Conservation (phyloP, 2,888 invertebrate species). For the Nymphalis polychloros region DNA sequence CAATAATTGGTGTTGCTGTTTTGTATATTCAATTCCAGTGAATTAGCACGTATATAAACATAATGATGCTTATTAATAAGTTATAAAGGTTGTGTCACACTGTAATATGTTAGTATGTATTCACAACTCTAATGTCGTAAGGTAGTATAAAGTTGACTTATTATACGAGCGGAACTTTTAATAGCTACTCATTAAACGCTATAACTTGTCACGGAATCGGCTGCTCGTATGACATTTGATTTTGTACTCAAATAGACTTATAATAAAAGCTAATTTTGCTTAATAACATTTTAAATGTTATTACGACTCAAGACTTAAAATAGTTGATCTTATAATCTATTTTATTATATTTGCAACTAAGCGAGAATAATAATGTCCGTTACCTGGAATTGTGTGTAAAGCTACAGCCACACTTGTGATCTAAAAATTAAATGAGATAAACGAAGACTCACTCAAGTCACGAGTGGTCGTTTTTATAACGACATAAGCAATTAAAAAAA, state of each 20-base stretch:
- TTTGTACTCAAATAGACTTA: background rate
- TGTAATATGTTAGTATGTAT: background rate
- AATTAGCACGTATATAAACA: background rate
- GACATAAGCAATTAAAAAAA: too few relatives aligned
- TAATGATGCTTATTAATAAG: background rate
- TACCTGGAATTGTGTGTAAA: background rate
- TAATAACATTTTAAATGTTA: background rate
- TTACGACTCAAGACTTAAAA: conserved; percentile 1
- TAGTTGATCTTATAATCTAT: background rate
- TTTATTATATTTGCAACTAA: background rate
- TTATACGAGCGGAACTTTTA: conserved; percentile 2
- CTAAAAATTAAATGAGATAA: too few relatives aligned
- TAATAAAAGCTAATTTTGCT: background rate
- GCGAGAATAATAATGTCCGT: background rate
- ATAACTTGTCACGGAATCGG: background rate
- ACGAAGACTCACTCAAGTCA: too few relatives aligned
- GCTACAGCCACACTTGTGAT: too few relatives aligned
- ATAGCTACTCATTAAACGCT: conserved; percentile 8
- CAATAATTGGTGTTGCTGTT: too few relatives aligned
- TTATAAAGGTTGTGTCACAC: background rate
- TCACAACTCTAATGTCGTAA: background rate
- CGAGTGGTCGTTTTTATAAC: too few relatives aligned
- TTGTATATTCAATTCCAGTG: too few relatives aligned
- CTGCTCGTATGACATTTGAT: background rate
- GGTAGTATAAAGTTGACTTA: background rate